Conservation (phyloP, 2,797 vertebrate genomes). For the Furcifer pardalis region DNA sequence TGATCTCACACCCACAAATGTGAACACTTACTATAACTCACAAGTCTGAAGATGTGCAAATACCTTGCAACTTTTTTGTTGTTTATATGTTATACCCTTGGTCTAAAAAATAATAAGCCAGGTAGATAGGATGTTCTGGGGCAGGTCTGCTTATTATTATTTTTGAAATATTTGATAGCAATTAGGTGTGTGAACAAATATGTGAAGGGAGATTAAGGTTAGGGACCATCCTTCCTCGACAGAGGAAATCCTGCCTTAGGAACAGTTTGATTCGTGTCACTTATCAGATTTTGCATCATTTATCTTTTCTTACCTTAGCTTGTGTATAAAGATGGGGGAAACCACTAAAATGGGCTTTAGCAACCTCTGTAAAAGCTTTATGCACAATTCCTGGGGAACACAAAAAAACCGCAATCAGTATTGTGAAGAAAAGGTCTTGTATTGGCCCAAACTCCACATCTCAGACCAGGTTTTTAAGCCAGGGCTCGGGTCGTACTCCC, state of each 20-base stretch:
- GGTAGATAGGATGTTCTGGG: background rate
- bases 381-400: constrained; percentile 76
- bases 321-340: constrained; percentile 81
- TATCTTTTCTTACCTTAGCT: constrained; percentile 76
- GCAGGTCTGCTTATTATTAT: background rate
- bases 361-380: constrained; percentile 71
- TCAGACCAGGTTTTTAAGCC: too few species aligned
- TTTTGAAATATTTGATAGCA: background rate
- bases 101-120: background rate
- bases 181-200: too few species aligned
- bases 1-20: too few species aligned
- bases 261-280: background rate
- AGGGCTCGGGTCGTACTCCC: too few species aligned
- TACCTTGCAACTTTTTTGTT: too few species aligned
- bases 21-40: too few species aligned
- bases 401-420: background rate
- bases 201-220: background rate
- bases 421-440: background rate
- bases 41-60: too few species aligned
- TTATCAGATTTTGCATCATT: background rate
- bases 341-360: constrained; percentile 75
- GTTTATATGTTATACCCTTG: too few species aligned
- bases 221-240: background rate
- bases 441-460: background rate
- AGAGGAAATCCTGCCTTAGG: too few species aligned